A percentile compares a stretch with the other conserved stretches of the same genome.
These are phyloP conservation scores for Amphiprion percula DNA, from an alignment of 2,113 vertebrate species.

Conservation along the genomic window DNA sequence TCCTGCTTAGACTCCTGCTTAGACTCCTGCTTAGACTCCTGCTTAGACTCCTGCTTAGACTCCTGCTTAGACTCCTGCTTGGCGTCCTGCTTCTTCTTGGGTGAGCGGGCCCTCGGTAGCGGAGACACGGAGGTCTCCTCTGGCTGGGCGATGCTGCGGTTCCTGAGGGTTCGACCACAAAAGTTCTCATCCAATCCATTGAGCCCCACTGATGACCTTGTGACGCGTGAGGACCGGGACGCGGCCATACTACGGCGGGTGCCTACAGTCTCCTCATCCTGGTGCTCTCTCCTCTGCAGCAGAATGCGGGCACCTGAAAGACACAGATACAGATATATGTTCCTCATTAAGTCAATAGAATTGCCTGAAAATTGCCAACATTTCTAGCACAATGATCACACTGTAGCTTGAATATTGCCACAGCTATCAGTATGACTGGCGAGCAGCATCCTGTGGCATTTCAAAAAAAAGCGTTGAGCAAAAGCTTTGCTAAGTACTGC, in stretches of 20 bases:
- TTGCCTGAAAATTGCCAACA: neutral
- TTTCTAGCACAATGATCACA: conserved; percentile 5
- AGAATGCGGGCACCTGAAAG: conserved; percentile 91
- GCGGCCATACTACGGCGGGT: conserved; percentile 98
- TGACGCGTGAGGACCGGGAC: conserved; percentile 99
- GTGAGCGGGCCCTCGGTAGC: conserved; percentile 92
- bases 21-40: conserved; percentile 73
- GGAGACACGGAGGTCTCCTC: conserved; percentile 92
- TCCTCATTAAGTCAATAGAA: conserved; percentile 36
- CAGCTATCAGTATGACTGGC: neutral
- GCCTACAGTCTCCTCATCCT: conserved; percentile 96
- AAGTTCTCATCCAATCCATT: conserved; percentile 99
- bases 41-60: conserved; percentile 73
- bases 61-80: conserved; percentile 54
- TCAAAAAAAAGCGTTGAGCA: conserved; percentile 43
- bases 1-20: conserved; percentile 86
- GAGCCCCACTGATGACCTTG: conserved; percentile 99
- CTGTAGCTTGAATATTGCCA: neutral
- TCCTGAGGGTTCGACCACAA: conserved; percentile 98
- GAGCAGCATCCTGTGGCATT: neutral
- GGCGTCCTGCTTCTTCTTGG: conserved; percentile 94
- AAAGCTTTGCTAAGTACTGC: conserved; percentile 52
- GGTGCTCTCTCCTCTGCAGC: conserved; percentile 92
- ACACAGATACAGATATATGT: conserved; percentile 59
- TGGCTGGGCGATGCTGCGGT: conserved; percentile 98